phyloP scores from a whole-genome alignment of 2,888 invertebrate species.

The Cheiracanthium punctorium region DNA sequence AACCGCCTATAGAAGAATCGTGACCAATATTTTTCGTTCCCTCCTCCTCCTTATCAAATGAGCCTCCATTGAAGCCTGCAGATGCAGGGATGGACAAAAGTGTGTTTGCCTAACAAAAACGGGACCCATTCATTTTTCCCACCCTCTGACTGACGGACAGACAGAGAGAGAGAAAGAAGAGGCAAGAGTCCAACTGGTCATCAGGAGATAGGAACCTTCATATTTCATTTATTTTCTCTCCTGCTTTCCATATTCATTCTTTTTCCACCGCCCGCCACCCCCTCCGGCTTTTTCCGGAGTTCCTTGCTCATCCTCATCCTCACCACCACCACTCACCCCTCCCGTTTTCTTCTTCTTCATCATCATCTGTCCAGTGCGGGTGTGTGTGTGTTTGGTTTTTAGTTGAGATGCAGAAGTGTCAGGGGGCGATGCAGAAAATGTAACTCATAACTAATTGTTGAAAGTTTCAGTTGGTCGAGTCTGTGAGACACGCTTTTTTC shows the following conservation, averaged over 20 bases:
- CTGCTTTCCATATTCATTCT: constrained; percentile 63
- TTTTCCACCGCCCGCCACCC: constrained; percentile 3
- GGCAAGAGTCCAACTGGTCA: constrained; percentile 56
- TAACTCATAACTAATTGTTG: no score
- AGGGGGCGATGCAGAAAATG: constrained; percentile 44
- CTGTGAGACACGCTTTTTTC: no score
- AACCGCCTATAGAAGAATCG: constrained; percentile 50
- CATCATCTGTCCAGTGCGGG: constrained; percentile 7
- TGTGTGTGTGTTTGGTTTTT: constrained; percentile 18
- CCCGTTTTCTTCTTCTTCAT: not conserved
- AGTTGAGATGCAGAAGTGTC: constrained; percentile 43
- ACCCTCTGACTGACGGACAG: constrained; percentile 32
- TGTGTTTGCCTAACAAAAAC: constrained; percentile 67
- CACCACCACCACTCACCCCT: not conserved
- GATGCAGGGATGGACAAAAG: constrained; percentile 52
- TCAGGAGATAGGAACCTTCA: constrained; percentile 66
- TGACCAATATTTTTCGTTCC: constrained; percentile 35
- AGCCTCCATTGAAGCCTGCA: constrained; percentile 30
- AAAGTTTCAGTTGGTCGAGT: not conserved
- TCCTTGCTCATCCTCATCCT: not conserved
- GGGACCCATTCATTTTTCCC: constrained; percentile 33
- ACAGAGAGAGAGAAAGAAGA: constrained; percentile 17
- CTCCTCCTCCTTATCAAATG: constrained; percentile 49
- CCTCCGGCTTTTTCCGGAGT: constrained; percentile 7
- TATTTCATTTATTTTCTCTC: constrained; percentile 68